These are phyloP conservation scores for Channallabes apus DNA, from an alignment of 2,797 vertebrate genomes.

Conservation along the genomic window DNA sequence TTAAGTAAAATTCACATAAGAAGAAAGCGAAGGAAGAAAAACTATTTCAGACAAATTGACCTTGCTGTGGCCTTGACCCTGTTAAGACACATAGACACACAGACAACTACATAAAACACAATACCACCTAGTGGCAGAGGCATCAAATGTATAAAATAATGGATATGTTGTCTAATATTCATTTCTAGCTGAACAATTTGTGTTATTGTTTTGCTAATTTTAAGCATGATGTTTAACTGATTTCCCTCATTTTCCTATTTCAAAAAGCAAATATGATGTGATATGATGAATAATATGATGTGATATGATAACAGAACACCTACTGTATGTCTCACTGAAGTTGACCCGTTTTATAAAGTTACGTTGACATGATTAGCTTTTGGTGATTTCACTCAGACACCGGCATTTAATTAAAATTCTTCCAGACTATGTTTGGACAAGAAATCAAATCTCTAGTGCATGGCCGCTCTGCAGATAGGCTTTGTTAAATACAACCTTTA, in stretches of 20 bases:
- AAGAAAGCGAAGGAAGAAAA: not conserved
- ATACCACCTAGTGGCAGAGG: not conserved
- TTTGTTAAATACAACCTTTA: too few species aligned
- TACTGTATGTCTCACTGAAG: too few species aligned
- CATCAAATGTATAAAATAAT: not conserved
- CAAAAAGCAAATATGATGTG: not conserved
- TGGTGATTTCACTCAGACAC: too few species aligned
- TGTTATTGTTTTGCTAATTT: not conserved
- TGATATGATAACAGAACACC: too few species aligned
- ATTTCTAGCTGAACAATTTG: not conserved
- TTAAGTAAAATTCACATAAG: not conserved
- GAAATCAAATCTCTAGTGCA: too few species aligned
- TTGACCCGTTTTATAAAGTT: too few species aligned
- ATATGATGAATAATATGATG: too few species aligned
- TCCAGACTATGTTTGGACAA: too few species aligned
- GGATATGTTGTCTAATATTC: not conserved
- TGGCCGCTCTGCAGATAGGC: too few species aligned
- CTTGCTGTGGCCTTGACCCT: conserved; percentile 6
- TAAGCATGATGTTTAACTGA: not conserved
- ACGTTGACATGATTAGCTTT: too few species aligned
- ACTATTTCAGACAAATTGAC: not conserved
- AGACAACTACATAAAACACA: not conserved
- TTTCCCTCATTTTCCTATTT: not conserved
- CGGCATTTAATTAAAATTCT: too few species aligned
- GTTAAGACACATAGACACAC: not conserved